Evolutionary conservation across 2,888 invertebrate genomes (phyloP).

Genomic region (Conops quadrifasciatus): DNA sequence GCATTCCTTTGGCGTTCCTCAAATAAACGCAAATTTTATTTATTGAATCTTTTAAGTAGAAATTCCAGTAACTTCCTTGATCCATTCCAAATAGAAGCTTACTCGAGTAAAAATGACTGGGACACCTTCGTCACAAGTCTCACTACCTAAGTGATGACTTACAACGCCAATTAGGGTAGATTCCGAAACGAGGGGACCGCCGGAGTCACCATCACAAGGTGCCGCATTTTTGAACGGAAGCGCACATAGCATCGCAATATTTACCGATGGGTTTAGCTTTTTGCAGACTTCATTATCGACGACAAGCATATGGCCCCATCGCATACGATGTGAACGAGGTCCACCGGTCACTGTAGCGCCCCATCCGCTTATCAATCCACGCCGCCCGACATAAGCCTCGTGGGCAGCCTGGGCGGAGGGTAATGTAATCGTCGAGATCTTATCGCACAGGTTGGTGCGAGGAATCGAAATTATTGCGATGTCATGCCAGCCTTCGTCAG

Average conservation of each 20-base stretch:
- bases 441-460: background rate
- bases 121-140: background rate
- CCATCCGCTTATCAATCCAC: background rate
- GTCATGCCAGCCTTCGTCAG: background rate
- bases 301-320: background rate
- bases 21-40: too few relatives aligned
- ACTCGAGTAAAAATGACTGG: slow-evolving; percentile 3
- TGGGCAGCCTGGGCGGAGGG: background rate
- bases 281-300: background rate
- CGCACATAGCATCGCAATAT: background rate
- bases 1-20: too few relatives aligned
- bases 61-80: background rate
- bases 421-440: background rate
- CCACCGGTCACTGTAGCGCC: background rate
- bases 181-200: background rate
- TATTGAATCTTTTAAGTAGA: too few relatives aligned
- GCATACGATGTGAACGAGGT: background rate
- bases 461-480: background rate
- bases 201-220: background rate
- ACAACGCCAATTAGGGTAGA: background rate
- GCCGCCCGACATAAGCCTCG: too few relatives aligned
- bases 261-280: background rate
- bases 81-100: background rate
- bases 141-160: background rate
- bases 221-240: background rate